phyloP scores from a whole-genome alignment of 2,113 vertebrate genomes.

The Corapipo altera region DNA sequence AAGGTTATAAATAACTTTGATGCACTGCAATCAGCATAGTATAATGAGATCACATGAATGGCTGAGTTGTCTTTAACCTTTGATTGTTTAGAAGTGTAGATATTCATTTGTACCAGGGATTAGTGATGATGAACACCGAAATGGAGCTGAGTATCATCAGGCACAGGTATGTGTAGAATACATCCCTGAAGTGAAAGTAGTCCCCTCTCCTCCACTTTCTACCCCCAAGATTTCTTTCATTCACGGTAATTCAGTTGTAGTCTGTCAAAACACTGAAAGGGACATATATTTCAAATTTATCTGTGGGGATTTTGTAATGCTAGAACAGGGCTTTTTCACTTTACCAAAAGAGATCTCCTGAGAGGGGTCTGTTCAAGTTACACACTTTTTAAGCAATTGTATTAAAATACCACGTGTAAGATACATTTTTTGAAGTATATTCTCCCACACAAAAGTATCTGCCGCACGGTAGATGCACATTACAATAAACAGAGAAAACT shows the following conservation, averaged over 20 bases:
- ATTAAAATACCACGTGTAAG: neutral
- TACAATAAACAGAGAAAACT: neutral
- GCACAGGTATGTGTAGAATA: neutral
- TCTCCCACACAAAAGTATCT: neutral
- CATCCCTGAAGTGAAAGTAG: constrained; percentile 4
- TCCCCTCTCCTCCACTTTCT: neutral
- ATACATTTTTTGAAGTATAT: neutral
- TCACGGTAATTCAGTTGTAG: constrained; percentile 58
- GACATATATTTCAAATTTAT: constrained; percentile 62
- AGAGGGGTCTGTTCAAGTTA: constrained; percentile 22
- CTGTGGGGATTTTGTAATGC: constrained; percentile 51
- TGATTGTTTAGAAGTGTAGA: constrained; percentile 72
- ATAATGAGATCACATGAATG: constrained; percentile 69
- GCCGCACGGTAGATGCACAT: neutral
- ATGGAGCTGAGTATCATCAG: neutral
- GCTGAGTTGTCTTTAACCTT: constrained; percentile 67
- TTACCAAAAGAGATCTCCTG: constrained; percentile 8
- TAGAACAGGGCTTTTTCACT: constrained; percentile 28
- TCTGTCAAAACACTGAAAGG: constrained; percentile 59
- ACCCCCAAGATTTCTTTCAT: neutral
- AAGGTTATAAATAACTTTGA: constrained; percentile 68
- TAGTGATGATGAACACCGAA: neutral
- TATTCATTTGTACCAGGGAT: constrained; percentile 52
- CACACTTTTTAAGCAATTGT: neutral
- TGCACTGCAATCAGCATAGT: constrained; percentile 66